Base-by-base conservation (phyloP, 2,113 vertebrate species). In the Perccottus glenii region DNA sequence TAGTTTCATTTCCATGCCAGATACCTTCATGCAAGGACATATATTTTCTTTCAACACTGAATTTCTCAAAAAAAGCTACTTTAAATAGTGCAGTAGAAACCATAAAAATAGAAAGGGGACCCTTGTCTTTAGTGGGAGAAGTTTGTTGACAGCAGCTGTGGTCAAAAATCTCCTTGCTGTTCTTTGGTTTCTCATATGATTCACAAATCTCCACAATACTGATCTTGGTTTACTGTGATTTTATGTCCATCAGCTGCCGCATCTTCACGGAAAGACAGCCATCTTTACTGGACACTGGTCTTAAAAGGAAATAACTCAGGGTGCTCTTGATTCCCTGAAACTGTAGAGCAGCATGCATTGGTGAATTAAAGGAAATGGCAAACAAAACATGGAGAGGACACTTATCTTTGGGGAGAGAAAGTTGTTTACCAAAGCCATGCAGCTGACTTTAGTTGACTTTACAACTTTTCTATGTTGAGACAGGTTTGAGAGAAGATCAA, bases 301-400 rank as follows among this genome's bases (percentile, higher is more conserved):
- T 35, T 5, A 8, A 53, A 14, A 11, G 35, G 35, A 35, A 53
- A 12, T 11, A 32, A 12, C 27, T 32, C 4, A 5, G 4, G 5
- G 4, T 3, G 50, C 51, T 53, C 51, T 35, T 35, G 2, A 14
- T 12, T 6, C 6, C 14, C 9, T 8, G 19, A 27, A 27, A 27
- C 19, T 27, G 33, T 38, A 1, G 11, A 2, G 12, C 5, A 35
- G 12, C 11, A 5, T 9, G 52, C 15, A 9, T 36, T 15, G 9
- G 33, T 15, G 14, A 47, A 87, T 67, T 27, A 83, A 68, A 83
- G 11, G 66, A 82, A 70, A 50, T 7, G 67, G 57, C 76, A 83
- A 88, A 73, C 44, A 72, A 64, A 82, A 78, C 19, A 63, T 74
- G 19, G 7, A 66, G 88, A 62, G 88, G 84, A 68, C 64, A 78